Conservation (phyloP, 1,140 invertebrate species). For the Goniozus legneri region DNA sequence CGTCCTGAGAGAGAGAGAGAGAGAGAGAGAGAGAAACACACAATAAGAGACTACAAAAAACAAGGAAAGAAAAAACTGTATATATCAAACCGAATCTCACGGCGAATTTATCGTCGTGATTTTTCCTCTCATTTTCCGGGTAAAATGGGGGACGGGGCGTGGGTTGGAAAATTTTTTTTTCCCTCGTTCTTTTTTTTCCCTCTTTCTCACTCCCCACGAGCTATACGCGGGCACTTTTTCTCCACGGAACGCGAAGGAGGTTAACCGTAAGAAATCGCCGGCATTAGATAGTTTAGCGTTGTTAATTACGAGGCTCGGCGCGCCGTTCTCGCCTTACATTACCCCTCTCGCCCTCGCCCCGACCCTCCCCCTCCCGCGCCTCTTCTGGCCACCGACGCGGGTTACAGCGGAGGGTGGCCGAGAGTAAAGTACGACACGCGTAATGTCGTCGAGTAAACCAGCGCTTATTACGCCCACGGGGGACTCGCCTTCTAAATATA, state of each 20-base stretch:
- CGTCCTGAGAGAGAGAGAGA: neutral
- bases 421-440: too few relatives aligned
- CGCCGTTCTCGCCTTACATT: slow-evolving; percentile 21
- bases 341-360: too few relatives aligned
- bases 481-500: too few relatives aligned
- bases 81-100: too few relatives aligned
- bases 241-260: slow-evolving; percentile 1
- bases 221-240: neutral
- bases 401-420: slow-evolving; percentile 18
- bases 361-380: too few relatives aligned
- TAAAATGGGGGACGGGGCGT: too few relatives aligned
- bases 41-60: too few relatives aligned
- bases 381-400: slow-evolving; percentile 9
- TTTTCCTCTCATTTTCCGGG: too few relatives aligned
- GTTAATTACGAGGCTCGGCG: slow-evolving; percentile 21
- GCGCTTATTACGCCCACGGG: slow-evolving; percentile 21
- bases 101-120: too few relatives aligned
- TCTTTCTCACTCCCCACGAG: slow-evolving; percentile 11
- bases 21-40: neutral
- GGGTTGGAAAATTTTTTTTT: too few relatives aligned
- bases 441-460: slow-evolving; percentile 23
- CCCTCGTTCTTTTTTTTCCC: slow-evolving; percentile 2
- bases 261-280: too few relatives aligned
- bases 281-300: slow-evolving; percentile 14
- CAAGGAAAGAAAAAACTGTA: too few relatives aligned